A percentile compares a stretch with the other conserved stretches of the same genome.
phyloP scores from a whole-genome alignment of 2,797 vertebrate genomes.

The Monodelphis domestica region DNA sequence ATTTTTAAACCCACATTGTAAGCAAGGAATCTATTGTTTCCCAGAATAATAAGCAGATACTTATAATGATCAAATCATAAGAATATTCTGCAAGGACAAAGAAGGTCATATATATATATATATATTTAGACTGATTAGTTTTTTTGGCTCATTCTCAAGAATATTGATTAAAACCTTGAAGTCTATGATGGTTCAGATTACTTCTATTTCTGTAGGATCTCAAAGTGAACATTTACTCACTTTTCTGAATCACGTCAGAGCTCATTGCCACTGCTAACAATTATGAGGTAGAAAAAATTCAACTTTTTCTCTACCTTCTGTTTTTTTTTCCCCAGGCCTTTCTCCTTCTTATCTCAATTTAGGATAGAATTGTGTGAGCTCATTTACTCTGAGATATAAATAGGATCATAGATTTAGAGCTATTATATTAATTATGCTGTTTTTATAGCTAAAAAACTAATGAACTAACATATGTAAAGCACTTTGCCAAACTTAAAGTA shows the following conservation, averaged over 20 bases:
- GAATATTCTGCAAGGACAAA: neutral
- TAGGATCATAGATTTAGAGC: neutral
- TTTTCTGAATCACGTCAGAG: neutral
- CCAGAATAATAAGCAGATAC: neutral
- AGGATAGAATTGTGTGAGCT: neutral
- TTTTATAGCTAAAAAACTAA: neutral
- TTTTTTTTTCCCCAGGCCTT: neutral
- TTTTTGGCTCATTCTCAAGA: neutral
- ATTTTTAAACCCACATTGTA: too few relatives aligned
- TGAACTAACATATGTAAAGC: neutral
- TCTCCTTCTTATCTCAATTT: neutral
- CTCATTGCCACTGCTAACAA: neutral
- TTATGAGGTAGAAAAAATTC: neutral
- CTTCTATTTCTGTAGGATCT: neutral
- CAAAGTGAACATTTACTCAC: neutral
- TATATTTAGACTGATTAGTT: too few relatives aligned
- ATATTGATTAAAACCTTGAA: neutral
- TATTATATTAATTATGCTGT: neutral
- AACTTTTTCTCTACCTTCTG: neutral
- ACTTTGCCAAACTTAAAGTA: neutral
- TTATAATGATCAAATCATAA: neutral
- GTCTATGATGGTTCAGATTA: neutral
- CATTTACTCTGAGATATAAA: neutral
- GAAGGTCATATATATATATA: neutral
- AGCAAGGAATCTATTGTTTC: too few relatives aligned